Evolutionary conservation across 2,113 vertebrate species (phyloP).

Genomic region (Nycticorax nycticorax): DNA sequence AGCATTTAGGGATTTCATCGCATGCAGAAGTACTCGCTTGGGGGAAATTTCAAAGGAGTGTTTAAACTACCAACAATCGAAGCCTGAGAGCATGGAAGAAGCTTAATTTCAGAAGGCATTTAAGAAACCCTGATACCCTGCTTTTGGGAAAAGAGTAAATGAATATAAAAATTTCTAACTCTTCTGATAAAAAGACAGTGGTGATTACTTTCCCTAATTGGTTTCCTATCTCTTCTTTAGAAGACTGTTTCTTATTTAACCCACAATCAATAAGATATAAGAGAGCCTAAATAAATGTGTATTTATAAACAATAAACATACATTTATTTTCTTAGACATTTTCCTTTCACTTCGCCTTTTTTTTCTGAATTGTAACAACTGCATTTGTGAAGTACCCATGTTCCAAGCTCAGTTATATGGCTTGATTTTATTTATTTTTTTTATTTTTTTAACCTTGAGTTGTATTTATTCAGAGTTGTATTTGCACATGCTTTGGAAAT

Average conservation of each 20-base stretch:
- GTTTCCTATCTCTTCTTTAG: neutral
- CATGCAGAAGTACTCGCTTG: neutral
- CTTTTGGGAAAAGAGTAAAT: neutral
- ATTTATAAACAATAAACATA: neutral
- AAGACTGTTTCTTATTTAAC: neutral
- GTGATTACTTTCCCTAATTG: neutral
- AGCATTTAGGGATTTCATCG: constrained; percentile 49
- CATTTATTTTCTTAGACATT: neutral
- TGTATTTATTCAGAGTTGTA: neutral
- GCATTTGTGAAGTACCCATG: neutral
- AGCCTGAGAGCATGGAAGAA: neutral
- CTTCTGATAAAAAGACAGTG: neutral
- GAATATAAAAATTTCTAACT: neutral
- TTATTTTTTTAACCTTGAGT: neutral
- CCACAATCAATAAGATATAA: neutral
- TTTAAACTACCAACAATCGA: constrained; percentile 40
- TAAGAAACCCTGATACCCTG: neutral
- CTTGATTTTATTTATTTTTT: neutral
- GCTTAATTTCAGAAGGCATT: constrained; percentile 30
- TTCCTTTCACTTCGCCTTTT: neutral
- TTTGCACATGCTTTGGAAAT: neutral
- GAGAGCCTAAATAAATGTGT: neutral
- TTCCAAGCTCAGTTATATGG: neutral
- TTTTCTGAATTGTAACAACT: neutral
- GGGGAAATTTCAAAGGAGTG: constrained; percentile 39